Conservation (phyloP, 2,888 invertebrate genomes). For the Drosophila pegasa region DNA sequence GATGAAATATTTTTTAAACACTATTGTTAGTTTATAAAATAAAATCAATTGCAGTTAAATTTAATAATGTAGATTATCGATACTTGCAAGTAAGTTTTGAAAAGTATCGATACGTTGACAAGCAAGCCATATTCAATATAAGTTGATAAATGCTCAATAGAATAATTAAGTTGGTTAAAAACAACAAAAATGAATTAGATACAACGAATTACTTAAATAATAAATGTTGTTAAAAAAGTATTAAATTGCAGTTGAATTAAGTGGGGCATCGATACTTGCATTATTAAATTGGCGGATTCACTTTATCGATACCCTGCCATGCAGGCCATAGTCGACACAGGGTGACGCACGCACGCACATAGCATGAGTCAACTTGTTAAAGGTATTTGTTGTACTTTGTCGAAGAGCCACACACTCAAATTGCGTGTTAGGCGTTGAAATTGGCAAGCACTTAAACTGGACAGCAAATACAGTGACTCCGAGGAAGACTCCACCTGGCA, state of each 20-base stretch:
- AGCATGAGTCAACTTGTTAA: constrained; percentile 52
- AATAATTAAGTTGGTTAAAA: not conserved
- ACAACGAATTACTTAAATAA: not conserved
- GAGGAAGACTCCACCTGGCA: constrained; percentile 51
- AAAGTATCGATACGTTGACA: constrained; percentile 25
- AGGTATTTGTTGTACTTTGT: constrained; percentile 20
- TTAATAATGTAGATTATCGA: constrained; percentile 1
- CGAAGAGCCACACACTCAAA: constrained; percentile 44
- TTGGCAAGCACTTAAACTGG: constrained; percentile 47
- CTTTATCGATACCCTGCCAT: constrained; percentile 27
- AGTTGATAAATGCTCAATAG: constrained; percentile 1
- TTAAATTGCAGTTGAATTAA: not conserved
- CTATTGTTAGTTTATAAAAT: constrained; percentile 1
- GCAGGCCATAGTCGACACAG: constrained; percentile 24
- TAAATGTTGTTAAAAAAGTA: not conserved
- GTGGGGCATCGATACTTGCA: constrained; percentile 1
- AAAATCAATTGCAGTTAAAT: not conserved
- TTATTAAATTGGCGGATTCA: not conserved
- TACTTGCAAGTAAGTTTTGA: not conserved
- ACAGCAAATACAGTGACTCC: constrained; percentile 48
- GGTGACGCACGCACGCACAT: constrained; percentile 20
- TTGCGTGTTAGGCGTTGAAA: constrained; percentile 11
- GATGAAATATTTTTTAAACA: not conserved
- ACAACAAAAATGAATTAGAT: not conserved
- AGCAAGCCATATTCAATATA: not conserved